Conservation (phyloP, 64 coral and sea anemone species). For the Stichodactyla mertensii region DNA sequence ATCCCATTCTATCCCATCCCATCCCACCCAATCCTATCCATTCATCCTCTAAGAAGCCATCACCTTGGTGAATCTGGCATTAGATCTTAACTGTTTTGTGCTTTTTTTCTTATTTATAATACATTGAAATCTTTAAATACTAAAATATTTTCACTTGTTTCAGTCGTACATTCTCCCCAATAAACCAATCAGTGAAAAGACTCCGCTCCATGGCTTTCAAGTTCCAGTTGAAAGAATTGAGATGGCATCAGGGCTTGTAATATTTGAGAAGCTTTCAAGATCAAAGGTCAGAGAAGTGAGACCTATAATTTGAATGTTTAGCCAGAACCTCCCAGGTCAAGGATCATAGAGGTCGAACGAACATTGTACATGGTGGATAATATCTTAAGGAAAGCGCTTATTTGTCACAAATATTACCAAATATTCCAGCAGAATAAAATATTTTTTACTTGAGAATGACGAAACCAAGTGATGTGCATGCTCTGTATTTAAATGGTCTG, state of each 20-base stretch:
- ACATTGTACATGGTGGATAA: background rate
- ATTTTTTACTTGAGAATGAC: too few relatives aligned
- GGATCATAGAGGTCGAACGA: background rate
- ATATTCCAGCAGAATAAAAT: too few relatives aligned
- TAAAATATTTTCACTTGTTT: background rate
- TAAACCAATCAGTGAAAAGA: slow-evolving; percentile 73
- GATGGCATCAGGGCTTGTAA: slow-evolving; percentile 60
- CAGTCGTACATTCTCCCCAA: slow-evolving; percentile 71
- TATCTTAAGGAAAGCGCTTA: too few relatives aligned
- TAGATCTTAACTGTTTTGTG: too few relatives aligned
- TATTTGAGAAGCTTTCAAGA: slow-evolving; percentile 67
- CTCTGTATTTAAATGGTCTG: too few relatives aligned
- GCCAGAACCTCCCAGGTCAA: background rate
- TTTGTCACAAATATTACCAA: too few relatives aligned
- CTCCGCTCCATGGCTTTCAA: slow-evolving; percentile 51
- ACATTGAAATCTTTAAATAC: too few relatives aligned
- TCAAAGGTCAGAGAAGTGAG: slow-evolving; percentile 34
- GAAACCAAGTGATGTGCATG: too few relatives aligned
- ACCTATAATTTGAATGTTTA: slow-evolving; percentile 18
- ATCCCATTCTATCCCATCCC: background rate
- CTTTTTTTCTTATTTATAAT: too few relatives aligned
- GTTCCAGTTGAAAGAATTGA: slow-evolving; percentile 74
- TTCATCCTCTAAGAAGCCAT: too few relatives aligned
- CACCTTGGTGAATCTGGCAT: too few relatives aligned
- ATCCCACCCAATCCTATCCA: background rate